A percentile compares a stretch with the other conserved stretches of the same genome.
These are phyloP conservation scores for Periparus ater DNA, from an alignment of 2,797 vertebrate genomes.

Conservation along the genomic window DNA sequence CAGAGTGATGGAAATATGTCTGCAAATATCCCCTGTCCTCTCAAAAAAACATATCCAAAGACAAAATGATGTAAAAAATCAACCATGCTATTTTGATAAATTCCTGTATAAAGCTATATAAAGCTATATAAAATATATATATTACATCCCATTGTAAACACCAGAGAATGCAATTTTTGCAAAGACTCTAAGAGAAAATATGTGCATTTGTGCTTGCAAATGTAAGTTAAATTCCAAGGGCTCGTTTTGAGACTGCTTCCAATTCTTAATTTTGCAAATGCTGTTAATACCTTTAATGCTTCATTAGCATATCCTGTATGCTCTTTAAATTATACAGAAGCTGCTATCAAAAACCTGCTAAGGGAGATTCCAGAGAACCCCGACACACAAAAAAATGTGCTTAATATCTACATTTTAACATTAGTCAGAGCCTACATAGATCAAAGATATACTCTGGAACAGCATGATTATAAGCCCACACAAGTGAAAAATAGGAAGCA, in stretches of 20 bases:
- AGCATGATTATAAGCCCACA: slow-evolving; percentile 12
- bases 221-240: slow-evolving; percentile 16
- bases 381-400: background rate
- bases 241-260: slow-evolving; percentile 12
- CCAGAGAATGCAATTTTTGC: background rate
- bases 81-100: background rate
- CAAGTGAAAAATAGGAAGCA: slow-evolving; percentile 25
- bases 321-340: slow-evolving; percentile 42
- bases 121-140: slow-evolving; percentile 16
- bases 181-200: slow-evolving; percentile 16
- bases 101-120: background rate
- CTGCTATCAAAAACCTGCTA: slow-evolving; percentile 34
- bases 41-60: background rate
- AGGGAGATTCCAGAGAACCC: slow-evolving; percentile 55
- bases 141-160: background rate
- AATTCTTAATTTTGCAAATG: slow-evolving; percentile 51
- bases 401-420: slow-evolving; percentile 33
- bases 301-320: slow-evolving; percentile 51
- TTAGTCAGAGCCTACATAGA: background rate
- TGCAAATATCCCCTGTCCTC: background rate
- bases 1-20: background rate
- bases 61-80: background rate
- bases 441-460: slow-evolving; percentile 20
- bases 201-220: background rate
- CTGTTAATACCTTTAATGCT: slow-evolving; percentile 23